phyloP scores from a whole-genome alignment of 2,113 vertebrate genomes.

The Archilochus colubris region DNA sequence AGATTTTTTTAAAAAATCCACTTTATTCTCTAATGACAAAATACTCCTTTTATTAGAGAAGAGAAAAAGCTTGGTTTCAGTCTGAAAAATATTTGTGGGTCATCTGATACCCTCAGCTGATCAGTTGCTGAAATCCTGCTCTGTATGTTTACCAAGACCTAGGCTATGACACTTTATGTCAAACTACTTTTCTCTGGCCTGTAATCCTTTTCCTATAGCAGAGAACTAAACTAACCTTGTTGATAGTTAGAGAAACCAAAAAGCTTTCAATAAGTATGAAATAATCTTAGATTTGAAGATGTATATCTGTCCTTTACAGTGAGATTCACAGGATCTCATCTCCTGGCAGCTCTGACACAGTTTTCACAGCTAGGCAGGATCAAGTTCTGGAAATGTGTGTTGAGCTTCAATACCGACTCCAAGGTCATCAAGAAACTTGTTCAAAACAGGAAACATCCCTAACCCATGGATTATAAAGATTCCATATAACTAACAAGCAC shows the following conservation, averaged over 20 bases:
- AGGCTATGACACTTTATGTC: slow-evolving; percentile 38
- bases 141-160: background rate
- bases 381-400: background rate
- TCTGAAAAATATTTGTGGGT: background rate
- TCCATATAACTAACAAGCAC: background rate
- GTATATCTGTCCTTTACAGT: background rate
- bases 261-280: background rate
- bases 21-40: slow-evolving; percentile 50
- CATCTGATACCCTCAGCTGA: background rate
- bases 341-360: background rate
- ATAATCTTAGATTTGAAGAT: background rate
- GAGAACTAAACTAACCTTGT: background rate
- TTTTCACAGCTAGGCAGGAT: background rate
- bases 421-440: background rate
- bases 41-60: background rate
- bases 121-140: slow-evolving; percentile 49
- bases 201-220: background rate
- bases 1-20: background rate
- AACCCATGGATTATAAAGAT: background rate
- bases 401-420: background rate
- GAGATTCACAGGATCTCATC: background rate
- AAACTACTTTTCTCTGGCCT: background rate
- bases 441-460: slow-evolving; percentile 4
- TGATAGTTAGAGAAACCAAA: background rate
- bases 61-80: background rate